Evolutionary conservation across 2,113 vertebrate genomes (phyloP).

Genomic region (Corapipo altera): DNA sequence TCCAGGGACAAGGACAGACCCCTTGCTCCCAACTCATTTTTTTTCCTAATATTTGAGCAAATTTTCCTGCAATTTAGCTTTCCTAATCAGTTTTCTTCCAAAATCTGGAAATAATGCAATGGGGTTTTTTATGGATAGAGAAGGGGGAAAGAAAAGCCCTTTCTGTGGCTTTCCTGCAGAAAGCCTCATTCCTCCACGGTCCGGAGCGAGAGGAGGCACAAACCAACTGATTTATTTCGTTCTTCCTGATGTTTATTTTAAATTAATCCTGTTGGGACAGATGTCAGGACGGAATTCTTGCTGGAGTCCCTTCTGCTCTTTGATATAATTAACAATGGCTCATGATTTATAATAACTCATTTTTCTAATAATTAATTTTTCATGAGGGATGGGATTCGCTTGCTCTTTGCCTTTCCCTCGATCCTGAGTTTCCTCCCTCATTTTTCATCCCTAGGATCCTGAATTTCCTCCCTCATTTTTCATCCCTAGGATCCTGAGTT

Average conservation of each 20-base stretch:
- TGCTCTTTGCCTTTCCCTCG: not conserved
- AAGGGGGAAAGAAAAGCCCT: fast-evolving
- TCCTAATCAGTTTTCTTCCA: not conserved
- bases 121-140: not conserved
- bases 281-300: not conserved
- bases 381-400: not conserved
- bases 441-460: not conserved
- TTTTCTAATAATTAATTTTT: not conserved
- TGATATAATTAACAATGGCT: not conserved
- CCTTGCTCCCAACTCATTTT: not conserved
- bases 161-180: not conserved
- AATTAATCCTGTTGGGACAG: not conserved
- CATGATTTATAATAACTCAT: not conserved
- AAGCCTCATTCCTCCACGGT: not conserved
- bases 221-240: not conserved
- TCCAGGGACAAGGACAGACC: not conserved
- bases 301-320: not conserved
- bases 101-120: not conserved
- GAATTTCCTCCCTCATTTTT: not conserved
- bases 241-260: not conserved
- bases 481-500: not conserved
- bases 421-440: not conserved
- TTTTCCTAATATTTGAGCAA: not conserved
- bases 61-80: not conserved
- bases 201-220: not conserved